Evolutionary conservation across 2,113 vertebrate genomes (phyloP), one percentile per base, ranked within the genome.

Genomic region (Dolichallabes microphthalmus): DNA sequence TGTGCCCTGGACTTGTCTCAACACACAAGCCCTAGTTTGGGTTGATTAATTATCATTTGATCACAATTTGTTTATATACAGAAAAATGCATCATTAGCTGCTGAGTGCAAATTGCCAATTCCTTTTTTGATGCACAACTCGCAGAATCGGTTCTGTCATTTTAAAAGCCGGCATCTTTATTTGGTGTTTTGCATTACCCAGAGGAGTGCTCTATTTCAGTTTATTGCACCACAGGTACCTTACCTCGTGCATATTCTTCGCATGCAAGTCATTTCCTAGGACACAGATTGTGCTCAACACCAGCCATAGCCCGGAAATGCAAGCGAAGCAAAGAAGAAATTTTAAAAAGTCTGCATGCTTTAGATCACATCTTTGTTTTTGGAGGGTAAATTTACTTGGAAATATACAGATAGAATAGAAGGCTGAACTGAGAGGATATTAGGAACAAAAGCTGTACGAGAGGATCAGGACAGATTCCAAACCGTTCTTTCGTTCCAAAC

Each of bases 11-110:
- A 74, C 39, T 3, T 82, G 73, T 30, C 80, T 82, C 20, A 13
- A 66, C 52, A 85, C 50, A 85, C 19, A 71, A 71, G 87, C 58
- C 53, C n/a, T 71, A 53, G 30, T 80, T 57, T 60, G 20, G 6
- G 19, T 61, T 13, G 13, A 77, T 74, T 83, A 61, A 80, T 88
- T 75, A 68, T 83, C 61, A 50, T 82, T 85, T 86, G 7, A 64
- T 39, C 17, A 32, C 45, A 74, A 53, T 77, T 77, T 84, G 82
- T 63, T 75, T 39, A 19, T 32, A 20, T 53, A 50, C 53, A 64
- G 57, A 52, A 79, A 82, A 81, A 60, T 39, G 4, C 68, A 63
- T 84, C 81, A 83, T 87, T 85, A 89, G 83, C 83, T 52, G 27
- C 39, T 63, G 32, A 50, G 30, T 35, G 84, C 32, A 80, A 82